phyloP scores from a whole-genome alignment of 35 echinoderm and acorn worm species.

The Ptychodera flava region DNA sequence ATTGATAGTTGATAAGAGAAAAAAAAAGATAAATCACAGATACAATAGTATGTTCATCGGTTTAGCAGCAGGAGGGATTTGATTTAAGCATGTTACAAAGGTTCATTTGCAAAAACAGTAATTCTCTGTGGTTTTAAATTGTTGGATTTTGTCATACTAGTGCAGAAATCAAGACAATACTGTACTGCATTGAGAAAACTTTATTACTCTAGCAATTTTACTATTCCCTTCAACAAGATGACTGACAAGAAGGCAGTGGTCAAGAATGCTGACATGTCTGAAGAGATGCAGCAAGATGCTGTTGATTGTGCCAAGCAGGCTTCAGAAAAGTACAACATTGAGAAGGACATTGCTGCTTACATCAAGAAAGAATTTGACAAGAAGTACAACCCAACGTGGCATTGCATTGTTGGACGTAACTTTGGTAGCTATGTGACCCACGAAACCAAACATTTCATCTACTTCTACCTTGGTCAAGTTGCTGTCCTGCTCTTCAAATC shows the following conservation, averaged over 20 bases:
- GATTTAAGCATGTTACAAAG: too few species aligned
- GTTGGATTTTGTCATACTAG: too few species aligned
- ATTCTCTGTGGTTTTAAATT: too few species aligned
- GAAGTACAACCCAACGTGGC: constrained; percentile 98
- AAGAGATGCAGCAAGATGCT: constrained; percentile 42
- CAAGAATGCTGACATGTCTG: constrained; percentile 51
- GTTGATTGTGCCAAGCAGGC: constrained; percentile 34
- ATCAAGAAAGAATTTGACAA: constrained; percentile 99
- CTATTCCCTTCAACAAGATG: too few species aligned
- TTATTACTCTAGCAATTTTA: too few species aligned
- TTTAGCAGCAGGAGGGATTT: too few species aligned
- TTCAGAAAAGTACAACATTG: constrained; percentile 94
- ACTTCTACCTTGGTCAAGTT: constrained; percentile 93
- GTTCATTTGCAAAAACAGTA: too few species aligned
- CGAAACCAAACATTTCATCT: constrained; percentile 99
- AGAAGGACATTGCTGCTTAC: constrained; percentile 92
- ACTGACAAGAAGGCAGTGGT: constrained; percentile 46
- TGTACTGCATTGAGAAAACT: too few species aligned
- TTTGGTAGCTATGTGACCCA: constrained; percentile 98
- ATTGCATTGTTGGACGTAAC: constrained; percentile 93
- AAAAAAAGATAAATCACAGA: too few species aligned
- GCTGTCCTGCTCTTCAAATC: constrained; percentile 93
- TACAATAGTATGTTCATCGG: too few species aligned
- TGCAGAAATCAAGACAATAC: too few species aligned
- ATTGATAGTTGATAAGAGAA: too few species aligned